Conservation (phyloP, 2,113 vertebrate genomes). For the Eulemur rufifrons region DNA sequence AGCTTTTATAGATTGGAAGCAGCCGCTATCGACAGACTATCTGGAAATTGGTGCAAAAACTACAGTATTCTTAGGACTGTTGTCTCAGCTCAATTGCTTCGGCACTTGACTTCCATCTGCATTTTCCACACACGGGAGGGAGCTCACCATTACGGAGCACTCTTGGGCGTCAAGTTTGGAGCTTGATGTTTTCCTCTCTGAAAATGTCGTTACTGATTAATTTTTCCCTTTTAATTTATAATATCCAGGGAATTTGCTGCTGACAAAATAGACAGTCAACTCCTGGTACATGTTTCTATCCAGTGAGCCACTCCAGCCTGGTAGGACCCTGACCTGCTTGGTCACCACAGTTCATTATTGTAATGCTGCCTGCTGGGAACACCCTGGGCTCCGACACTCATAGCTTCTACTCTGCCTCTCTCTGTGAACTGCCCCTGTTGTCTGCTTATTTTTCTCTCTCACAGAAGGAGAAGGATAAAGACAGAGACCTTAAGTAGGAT, state of each 20-base stretch:
- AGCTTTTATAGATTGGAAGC: not conserved
- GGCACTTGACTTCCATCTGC: no score
- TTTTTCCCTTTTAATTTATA: not conserved
- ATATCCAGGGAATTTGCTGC: not conserved
- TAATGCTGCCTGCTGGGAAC: not conserved
- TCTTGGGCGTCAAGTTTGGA: not conserved
- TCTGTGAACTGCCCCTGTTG: not conserved
- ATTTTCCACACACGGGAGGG: no score
- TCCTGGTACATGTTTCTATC: not conserved
- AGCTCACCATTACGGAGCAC: fast-evolving
- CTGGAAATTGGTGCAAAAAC: not conserved
- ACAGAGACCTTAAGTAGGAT: not conserved
- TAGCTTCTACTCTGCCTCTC: not conserved
- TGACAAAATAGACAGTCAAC: not conserved
- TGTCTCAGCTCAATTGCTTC: not conserved
- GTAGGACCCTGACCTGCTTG: not conserved
- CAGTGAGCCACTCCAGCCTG: not conserved
- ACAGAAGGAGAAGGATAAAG: not conserved
- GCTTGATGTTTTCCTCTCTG: not conserved
- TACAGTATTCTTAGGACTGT: not conserved
- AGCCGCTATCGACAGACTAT: not conserved
- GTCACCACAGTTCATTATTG: not conserved
- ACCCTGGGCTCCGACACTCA: not conserved
- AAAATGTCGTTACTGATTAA: not conserved
- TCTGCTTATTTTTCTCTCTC: not conserved